These are phyloP conservation scores for Tenodera sinensis DNA, from an alignment of 2,888 invertebrate species.

Conservation along the genomic window DNA sequence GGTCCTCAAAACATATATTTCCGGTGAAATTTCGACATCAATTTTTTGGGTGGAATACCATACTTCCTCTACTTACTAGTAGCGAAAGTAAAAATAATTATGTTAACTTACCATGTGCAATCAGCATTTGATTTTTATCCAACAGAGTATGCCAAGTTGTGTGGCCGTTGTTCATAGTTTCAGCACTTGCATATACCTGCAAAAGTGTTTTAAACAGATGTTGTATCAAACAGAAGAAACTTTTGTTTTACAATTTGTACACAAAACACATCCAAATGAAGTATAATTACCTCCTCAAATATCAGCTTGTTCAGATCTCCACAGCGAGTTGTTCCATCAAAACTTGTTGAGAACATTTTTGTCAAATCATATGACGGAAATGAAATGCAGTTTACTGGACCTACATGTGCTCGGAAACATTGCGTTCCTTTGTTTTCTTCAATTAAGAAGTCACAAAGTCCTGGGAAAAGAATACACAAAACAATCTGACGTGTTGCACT, in stretches of 20 bases:
- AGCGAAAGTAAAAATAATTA: too few relatives aligned
- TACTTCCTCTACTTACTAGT: too few relatives aligned
- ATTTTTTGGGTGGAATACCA: too few relatives aligned
- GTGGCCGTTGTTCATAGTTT: constrained; percentile 35
- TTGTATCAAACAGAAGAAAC: too few relatives aligned
- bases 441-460: background rate
- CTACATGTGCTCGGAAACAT: constrained; percentile 40
- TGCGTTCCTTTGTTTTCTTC: constrained; percentile 37
- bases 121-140: constrained; percentile 38
- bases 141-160: constrained; percentile 38
- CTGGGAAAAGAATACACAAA: background rate
- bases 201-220: constrained; percentile 6
- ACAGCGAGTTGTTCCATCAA: constrained; percentile 45
- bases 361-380: constrained; percentile 37
- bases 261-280: background rate
- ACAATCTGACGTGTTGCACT: too few relatives aligned
- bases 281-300: constrained; percentile 40
- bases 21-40: too few relatives aligned
- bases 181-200: constrained; percentile 40
- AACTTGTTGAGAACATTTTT: constrained; percentile 39
- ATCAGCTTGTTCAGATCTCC: constrained; percentile 41
- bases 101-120: constrained; percentile 42
- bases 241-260: too few relatives aligned
- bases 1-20: too few relatives aligned
- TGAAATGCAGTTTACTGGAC: constrained; percentile 41